Evolutionary conservation across 1,140 invertebrate genomes (phyloP).

Genomic region (Apis laboriosa): DNA sequence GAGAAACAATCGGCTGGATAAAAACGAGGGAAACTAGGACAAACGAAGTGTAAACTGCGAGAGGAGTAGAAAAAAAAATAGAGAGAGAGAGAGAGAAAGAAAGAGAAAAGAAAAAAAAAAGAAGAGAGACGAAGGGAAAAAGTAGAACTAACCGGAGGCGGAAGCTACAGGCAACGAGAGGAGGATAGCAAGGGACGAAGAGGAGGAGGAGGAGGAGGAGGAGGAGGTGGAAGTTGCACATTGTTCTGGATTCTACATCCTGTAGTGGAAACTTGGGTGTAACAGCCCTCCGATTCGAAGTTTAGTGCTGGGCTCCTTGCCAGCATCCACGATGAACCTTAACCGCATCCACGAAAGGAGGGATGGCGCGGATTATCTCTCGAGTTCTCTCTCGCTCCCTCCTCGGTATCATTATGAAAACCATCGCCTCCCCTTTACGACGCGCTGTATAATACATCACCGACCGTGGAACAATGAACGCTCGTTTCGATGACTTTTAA

Average conservation of each 20-base stretch:
- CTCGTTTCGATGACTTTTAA: not conserved
- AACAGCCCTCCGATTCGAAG: constrained; percentile 64
- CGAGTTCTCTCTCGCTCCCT: constrained; percentile 45
- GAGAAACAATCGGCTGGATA: not conserved
- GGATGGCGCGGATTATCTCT: constrained; percentile 42
- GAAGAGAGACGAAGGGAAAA: not conserved
- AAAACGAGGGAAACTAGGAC: constrained; percentile 10
- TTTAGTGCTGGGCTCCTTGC: constrained; percentile 69
- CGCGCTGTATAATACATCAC: constrained; percentile 6
- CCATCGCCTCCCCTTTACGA: not conserved
- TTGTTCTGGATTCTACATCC: constrained; percentile 58
- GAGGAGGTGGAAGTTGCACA: constrained; percentile 58
- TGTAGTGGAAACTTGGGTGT: constrained; percentile 51
- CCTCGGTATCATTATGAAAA: constrained; percentile 51
- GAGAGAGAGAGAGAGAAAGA: not conserved
- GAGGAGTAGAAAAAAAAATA: constrained; percentile 14
- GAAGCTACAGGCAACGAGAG: not conserved
- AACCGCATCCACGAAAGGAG: constrained; percentile 44
- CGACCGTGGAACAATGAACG: not conserved
- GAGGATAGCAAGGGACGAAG: no score
- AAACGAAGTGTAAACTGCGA: constrained; percentile 19
- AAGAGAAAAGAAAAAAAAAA: no score
- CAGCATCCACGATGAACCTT: constrained; percentile 50
- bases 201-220: constrained; percentile 25
- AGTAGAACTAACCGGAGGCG: not conserved